Evolutionary conservation across 2,797 vertebrate genomes (phyloP).

Genomic region (Pempheris klunzingeri): DNA sequence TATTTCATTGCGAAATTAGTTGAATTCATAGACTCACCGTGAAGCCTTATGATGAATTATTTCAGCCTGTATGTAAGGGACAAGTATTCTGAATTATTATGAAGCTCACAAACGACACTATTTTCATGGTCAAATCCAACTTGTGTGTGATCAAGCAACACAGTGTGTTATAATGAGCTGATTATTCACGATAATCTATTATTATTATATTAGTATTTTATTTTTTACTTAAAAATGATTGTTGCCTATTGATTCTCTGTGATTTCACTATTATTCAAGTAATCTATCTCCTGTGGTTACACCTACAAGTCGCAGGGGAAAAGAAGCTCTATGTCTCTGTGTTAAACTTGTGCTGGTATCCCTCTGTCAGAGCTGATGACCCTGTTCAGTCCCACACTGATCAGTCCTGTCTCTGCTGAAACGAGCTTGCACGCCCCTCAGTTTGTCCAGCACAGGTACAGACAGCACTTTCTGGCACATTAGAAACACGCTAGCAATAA

Average conservation of each 20-base stretch:
- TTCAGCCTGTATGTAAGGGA: neutral
- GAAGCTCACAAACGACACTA: neutral
- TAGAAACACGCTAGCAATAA: accelerated
- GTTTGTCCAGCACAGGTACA: conserved; percentile 66
- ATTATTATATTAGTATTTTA: too few species aligned
- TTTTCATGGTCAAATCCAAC: neutral
- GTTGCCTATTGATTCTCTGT: neutral
- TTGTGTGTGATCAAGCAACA: too few species aligned
- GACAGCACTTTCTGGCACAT: neutral
- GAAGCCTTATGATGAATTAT: neutral
- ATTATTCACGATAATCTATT: too few species aligned
- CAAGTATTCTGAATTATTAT: neutral
- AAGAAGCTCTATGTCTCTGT: neutral
- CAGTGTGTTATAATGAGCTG: too few species aligned
- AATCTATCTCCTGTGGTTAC: neutral
- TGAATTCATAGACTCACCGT: neutral
- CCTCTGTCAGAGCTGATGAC: conserved; percentile 76
- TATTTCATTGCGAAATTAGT: neutral
- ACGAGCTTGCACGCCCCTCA: conserved; percentile 13
- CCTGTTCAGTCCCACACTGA: conserved; percentile 73
- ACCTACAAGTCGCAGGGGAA: neutral
- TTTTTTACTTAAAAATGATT: neutral
- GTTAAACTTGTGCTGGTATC: conserved; percentile 1
- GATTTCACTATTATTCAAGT: neutral
- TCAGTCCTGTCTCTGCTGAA: conserved; percentile 45